Evolutionary conservation across 2,797 vertebrate species (phyloP), one percentile per base, ranked within the genome.

Genomic region (Amniataba percoides): DNA sequence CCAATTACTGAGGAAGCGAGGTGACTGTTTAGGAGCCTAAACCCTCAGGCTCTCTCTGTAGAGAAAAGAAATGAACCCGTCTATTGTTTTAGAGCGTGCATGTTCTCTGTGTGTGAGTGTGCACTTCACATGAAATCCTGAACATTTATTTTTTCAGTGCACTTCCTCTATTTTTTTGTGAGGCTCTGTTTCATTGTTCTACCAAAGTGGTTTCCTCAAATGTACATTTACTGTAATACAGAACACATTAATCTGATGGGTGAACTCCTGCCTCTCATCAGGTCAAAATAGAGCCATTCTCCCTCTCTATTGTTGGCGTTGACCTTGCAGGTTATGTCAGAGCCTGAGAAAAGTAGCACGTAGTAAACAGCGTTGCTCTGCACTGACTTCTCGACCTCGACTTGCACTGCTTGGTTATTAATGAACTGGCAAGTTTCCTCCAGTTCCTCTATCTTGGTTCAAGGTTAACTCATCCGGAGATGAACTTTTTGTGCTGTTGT

Each of bases 1-100:
- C 94, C 92, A 94, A 94, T 95, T 95, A 95, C 88, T 84, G 87
- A 84, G 87, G 82, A 88, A 88, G 87, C 70, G 61, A 88, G 87
- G 87, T 80, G 87, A 86, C 87, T 87, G 92, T 90, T 93, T 89
- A 91, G 88, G 68, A 87, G 85, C 77, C 83, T 45, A 66, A 87
- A 85, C 83, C 93, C 87, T 78, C 14, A 81, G 90, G 92, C 90
- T 72, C 49, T 77, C 46, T 77, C 46, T 67, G 69, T 57, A 49
- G 71, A 78, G 76, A 87, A 77, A 88, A 82, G 65, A 85, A 84
- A 84, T 71, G 13, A 83, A 81, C 53, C 16, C 14, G 65, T 36
- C 87, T 84, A 90, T 94, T 93, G 90, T 94, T 88, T 87, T 61
- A 82, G 74, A 53, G 39, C 9, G 16, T 1, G 55, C 27, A 34